Base-by-base conservation (phyloP, 2,113 vertebrate species). In the Nibea albiflora region DNA sequence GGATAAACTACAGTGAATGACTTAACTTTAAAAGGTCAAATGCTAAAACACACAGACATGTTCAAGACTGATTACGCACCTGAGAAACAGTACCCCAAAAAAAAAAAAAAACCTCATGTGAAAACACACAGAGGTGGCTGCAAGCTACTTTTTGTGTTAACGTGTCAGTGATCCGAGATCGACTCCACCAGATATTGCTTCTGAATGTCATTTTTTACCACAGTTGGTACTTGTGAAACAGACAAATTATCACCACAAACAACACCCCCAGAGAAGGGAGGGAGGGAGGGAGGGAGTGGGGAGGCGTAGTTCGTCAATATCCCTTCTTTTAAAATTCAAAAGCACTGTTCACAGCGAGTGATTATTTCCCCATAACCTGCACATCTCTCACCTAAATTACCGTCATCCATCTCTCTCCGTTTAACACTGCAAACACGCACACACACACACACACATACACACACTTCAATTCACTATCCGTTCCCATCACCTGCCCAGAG, bases 301-400 rank as follows among this genome's bases (percentile, higher is more conserved):
- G 24, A 49, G 62, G 58, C 16, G 20, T 53, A 62, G 60, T 75
- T 72, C 35, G 63, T 88, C 81, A 86, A 83, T 75, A 83, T 65
- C 10, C 15, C 67, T 69, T 73, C 52, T 76, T 85, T 90, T 75
- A 57, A 85, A 72, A 93, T 89, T 82, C 84, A 81, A 85, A 89
- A 82, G 65, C 83, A 73, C 62, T 70, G 56, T 89, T 88, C 81
- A 81, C 74, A 73, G 72, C 44, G 28, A 86, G 89, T 58, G 90
- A 92, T 92, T 90, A 93, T 92, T 90, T 85, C 47, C 82, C 69
- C 87, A 91, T 92, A 92, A 94, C 88, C 81, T 71, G 72, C 88
- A 85, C 91, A 90, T 91, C 80, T 88, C 83, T 92, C 87, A 85
- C 68, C 84, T 80, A 92, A 94, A 94, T 93, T 73, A 90, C 87